Base-by-base conservation (phyloP, 2,888 invertebrate genomes). In the Heterodera filipjevi region DNA sequence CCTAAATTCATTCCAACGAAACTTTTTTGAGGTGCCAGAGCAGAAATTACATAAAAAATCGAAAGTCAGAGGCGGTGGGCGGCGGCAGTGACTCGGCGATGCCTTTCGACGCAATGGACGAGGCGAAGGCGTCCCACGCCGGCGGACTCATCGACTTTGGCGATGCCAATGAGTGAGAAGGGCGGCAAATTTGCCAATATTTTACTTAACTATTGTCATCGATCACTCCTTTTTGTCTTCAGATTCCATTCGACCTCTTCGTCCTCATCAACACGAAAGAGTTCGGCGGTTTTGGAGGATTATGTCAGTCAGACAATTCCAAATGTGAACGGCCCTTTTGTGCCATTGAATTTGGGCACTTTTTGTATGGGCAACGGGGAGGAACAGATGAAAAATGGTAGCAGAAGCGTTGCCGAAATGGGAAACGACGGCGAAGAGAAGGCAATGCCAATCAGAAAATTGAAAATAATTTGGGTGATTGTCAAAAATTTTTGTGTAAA, bases 11-110 rank as follows among this genome's bases (percentile, higher is more conserved):
- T 27, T 22, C 32, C 14, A n/a, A n/a, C 68, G 16, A 68, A 35
- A n/a, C n/a, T n/a, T 19, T 35, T 68, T 22, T 14, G 16, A 68
- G 68, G 68, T 90, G 90, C 83, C 88, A 90, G 75, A 89, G 90
- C 44, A 71, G 83, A 33, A 83, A 83, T 70, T 83, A 83, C 77
- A 83, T 83, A 33, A 83, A 83, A 66, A 83, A 83, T 49, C 77
- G 83, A 35, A 83, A 83, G 66, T 70, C 75, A 27, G 75, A 75
- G 59, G 73, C 33, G 8, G 66, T 35, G n/a, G 75, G 33, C 27
- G 68, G 46, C 39, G 35, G 35, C 35, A 8, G 70, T 27, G 82
- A 78, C 32, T 72, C 78, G 77, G 81, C 82, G 27, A 70, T 73
- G 22, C 27, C 84, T 53, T 73, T 81, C 33, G 81, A 82, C 68